Percentiles rank a stretch among this genome's conserved stretches.
phyloP scores from a whole-genome alignment of 53 echinoderm and acorn worm species.

The Echinometra lucunter region DNA sequence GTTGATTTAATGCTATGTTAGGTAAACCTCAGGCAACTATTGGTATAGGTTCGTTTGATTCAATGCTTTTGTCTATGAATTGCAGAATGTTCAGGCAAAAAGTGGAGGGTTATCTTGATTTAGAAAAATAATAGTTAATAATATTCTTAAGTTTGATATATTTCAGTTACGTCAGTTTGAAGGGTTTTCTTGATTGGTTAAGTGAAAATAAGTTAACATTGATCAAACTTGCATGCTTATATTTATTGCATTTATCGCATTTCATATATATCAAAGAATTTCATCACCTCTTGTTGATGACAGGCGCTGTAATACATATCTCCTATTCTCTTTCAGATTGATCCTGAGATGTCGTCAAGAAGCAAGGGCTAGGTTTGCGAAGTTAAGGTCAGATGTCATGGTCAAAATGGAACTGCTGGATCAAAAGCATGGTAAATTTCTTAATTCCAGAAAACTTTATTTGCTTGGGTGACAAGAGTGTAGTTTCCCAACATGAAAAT shows the following conservation, averaged over 20 bases:
- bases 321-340: slow-evolving; percentile 70
- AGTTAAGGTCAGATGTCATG: slow-evolving; percentile 95
- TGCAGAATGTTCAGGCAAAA: background rate
- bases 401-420: slow-evolving; percentile 96
- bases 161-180: too few species aligned
- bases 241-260: too few species aligned
- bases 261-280: too few species aligned
- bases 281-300: background rate
- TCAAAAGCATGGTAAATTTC: slow-evolving; percentile 90
- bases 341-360: slow-evolving; percentile 92
- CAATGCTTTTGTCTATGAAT: background rate
- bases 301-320: background rate
- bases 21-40: slow-evolving; percentile 99
- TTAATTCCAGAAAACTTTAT: too few species aligned
- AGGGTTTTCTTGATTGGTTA: too few species aligned
- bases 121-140: too few species aligned
- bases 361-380: slow-evolving; percentile 88
- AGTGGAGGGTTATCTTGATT: background rate
- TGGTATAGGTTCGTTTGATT: slow-evolving; percentile 88
- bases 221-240: too few species aligned
- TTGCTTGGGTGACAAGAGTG: too few species aligned
- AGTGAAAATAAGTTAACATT: too few species aligned
- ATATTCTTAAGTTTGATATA: too few species aligned
- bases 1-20: slow-evolving; percentile 21
- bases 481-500: too few species aligned